A percentile compares a stretch with the other conserved stretches of the same genome.
Evolutionary conservation across 2,113 vertebrate genomes (phyloP).

Genomic region (Lathamus discolor): DNA sequence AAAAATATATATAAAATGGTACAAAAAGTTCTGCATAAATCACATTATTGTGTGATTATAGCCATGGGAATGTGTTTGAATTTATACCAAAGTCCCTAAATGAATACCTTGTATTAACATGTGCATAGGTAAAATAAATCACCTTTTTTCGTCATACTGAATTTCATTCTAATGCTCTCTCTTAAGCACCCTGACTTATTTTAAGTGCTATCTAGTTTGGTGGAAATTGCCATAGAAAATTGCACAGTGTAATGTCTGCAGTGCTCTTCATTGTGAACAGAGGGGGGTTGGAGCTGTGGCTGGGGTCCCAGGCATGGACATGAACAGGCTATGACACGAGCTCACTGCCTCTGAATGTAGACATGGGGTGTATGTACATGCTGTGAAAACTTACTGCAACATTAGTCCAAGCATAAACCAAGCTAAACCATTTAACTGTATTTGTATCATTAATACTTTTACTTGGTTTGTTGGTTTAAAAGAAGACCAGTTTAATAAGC

Average conservation of each 20-base stretch:
- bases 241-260: neutral
- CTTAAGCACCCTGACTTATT: neutral
- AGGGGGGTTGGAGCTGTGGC: neutral
- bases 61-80: neutral
- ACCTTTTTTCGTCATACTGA: neutral
- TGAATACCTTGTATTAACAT: neutral
- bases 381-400: neutral
- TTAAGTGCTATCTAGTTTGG: neutral
- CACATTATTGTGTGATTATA: neutral
- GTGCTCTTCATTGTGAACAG: neutral
- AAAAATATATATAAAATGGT: neutral
- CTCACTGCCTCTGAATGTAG: neutral
- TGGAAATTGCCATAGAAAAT: neutral
- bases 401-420: neutral
- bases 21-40: neutral
- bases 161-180: neutral
- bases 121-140: neutral
- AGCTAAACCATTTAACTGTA: neutral
- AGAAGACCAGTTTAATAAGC: neutral
- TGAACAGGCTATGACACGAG: neutral
- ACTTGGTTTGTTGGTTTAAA: neutral
- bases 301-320: neutral
- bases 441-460: neutral
- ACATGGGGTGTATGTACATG: rapidly evolving
- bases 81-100: neutral